A percentile compares a stretch with the other conserved stretches of the same genome.
phyloP scores from a whole-genome alignment of 2,797 vertebrate genomes.

The Eidolon dupreanum region DNA sequence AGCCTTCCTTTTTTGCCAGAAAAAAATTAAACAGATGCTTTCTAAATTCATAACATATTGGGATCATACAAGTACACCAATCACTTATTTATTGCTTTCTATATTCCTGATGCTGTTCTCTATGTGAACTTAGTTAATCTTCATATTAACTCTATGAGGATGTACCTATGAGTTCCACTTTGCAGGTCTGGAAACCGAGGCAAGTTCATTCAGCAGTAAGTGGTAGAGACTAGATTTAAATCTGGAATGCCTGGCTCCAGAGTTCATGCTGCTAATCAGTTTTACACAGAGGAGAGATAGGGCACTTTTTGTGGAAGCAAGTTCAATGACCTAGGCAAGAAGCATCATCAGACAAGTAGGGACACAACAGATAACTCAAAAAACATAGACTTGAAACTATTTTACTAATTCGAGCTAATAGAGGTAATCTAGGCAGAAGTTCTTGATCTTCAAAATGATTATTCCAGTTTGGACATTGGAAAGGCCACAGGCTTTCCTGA shows the following conservation, averaged over 20 bases:
- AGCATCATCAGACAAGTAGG: neutral
- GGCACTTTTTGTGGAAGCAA: neutral
- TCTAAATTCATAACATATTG: constrained; percentile 30
- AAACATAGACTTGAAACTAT: neutral
- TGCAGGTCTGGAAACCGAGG: neutral
- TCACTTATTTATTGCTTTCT: neutral
- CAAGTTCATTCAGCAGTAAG: neutral
- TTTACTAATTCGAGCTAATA: neutral
- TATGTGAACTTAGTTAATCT: neutral
- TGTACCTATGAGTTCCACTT: neutral
- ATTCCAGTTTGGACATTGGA: neutral
- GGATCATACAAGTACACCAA: neutral
- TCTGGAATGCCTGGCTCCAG: neutral
- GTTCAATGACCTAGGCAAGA: neutral
- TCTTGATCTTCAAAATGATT: neutral
- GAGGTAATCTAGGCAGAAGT: neutral
- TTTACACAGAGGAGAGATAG: neutral
- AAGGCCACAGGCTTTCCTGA: neutral
- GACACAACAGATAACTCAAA: neutral
- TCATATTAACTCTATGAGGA: neutral
- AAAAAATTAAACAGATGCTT: neutral
- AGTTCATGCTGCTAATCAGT: neutral
- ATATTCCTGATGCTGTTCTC: neutral
- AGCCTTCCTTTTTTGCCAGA: neutral
- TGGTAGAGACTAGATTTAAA: neutral